A percentile compares a stretch with the other conserved stretches of the same genome.
These are phyloP conservation scores for Todus mexicanus DNA, from an alignment of 2,797 vertebrate genomes.

Conservation along the genomic window DNA sequence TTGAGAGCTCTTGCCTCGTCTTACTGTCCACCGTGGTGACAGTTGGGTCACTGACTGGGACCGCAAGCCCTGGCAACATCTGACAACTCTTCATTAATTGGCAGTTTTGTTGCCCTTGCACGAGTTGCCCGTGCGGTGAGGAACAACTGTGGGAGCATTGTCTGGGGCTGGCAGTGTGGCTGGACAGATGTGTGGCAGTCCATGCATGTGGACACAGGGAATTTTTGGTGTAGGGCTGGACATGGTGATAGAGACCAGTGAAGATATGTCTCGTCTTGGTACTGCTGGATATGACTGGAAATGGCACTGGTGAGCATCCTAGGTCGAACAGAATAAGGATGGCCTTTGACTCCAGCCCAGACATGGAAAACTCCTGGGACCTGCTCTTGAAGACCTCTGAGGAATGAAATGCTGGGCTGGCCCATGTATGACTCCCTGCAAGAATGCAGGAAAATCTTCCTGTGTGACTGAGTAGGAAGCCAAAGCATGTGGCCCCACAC, in stretches of 20 bases:
- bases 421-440: accelerated
- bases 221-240: not conserved
- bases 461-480: not conserved
- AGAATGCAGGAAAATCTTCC: accelerated
- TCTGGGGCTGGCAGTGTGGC: not conserved
- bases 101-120: not conserved
- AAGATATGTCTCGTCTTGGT: accelerated
- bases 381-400: not conserved
- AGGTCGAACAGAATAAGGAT: accelerated
- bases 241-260: accelerated
- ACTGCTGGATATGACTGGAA: not conserved
- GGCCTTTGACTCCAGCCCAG: accelerated
- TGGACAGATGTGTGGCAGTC: not conserved
- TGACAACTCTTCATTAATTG: slow-evolving; percentile 16
- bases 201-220: accelerated
- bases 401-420: accelerated
- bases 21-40: slow-evolving; percentile 54
- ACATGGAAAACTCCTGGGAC: not conserved
- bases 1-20: slow-evolving; percentile 31
- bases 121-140: not conserved
- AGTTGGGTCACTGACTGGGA: slow-evolving; percentile 24
- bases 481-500: accelerated
- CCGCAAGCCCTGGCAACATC: slow-evolving; percentile 1
- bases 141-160: slow-evolving; percentile 22
- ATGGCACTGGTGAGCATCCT: not conserved